Evolutionary conservation across 2,113 vertebrate genomes (phyloP), one percentile per base, ranked within the genome.

Genomic region (Brachionichthys hirsutus): DNA sequence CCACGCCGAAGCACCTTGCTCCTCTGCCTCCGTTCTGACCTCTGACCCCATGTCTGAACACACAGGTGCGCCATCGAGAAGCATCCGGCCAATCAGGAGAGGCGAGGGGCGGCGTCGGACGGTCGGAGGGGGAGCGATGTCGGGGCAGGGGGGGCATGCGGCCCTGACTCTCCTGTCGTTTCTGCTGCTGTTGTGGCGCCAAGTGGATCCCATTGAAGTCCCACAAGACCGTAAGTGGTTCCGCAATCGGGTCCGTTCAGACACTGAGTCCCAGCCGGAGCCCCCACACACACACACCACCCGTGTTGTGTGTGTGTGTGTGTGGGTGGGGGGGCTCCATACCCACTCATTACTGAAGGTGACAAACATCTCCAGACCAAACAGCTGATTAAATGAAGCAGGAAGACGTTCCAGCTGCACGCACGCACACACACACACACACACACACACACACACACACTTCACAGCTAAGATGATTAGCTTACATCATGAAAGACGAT

Each of bases 191-290:
- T 81, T 94, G 48, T 92, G 91, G 70, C 82, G 72, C 57, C 74
- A 92, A 7, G 67, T 69, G n/a, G 72, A 82, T 18, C 17, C 92
- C 79, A 98, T 98, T 0, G 92, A 97, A 66, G 94, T 98, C 47
- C 96, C 96, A 24, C 88, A 91, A 85, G 94, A 98, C 35, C 82
- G 96, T 97, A 87, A 97, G 95, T 95, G 10, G 3, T 13, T 16
- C 24, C 58, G n/a, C 17, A 45, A 20, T 54, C n/a, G 51, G 2
- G 17, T 1, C 43, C 17, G 4, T 4, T n/a, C 14, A 16, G 14
- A 17, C 2, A 45, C 6, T 2, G n/a, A 16, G 34, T 35, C 34
- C 4, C 34, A 4, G 34, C 34, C 34, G 34, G 9, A 38, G 49
- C 43, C 18, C 36, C 19, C 52, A 14, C 54, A 43, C 54, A 64